Evolutionary conservation across 2,797 vertebrate species (phyloP), one percentile per base, ranked within the genome.

Genomic region (Salmo trutta): DNA sequence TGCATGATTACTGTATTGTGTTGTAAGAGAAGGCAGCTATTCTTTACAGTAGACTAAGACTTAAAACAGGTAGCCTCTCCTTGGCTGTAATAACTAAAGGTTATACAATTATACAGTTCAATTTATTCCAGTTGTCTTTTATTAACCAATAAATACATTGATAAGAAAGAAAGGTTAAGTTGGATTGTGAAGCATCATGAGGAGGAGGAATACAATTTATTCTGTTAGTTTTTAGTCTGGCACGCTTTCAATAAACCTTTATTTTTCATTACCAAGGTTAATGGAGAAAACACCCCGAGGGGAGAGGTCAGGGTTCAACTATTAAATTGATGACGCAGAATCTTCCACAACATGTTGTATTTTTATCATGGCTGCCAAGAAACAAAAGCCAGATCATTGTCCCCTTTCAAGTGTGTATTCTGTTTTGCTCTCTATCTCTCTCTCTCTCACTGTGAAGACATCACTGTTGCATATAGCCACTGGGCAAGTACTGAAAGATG

Each of bases 381-480:
- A 87, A 89, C 80, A 12, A 59, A 71, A 86, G 87, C n/a, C 21
- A 86, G 82, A 90, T 89, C 85, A 81, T 89, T 89, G 89, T 92
- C 89, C 89, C 85, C 86, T 93, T 92, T 91, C 87, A 90, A 91
- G 90, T 92, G 84, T 94, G 91, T 93, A 93, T 89, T 88, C 88
- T 90, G 87, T 93, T 92, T 93, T 92, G 89, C 78, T 85, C 75
- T 73, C 74, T 88, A 91, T 36, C 33, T 36, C 33, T 36, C 33
- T 36, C 33, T 6, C 73, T 56, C 88, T 91, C 87, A 84, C 93
- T 94, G 92, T 92, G 83, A 94, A 98, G 97, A 98, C 95, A 92
- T 94, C 96, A 93, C 93, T 94, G 89, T 94, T 96, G 92, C 95
- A 94, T 96, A 95, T 99, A 96, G 92, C 96, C 95, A 96, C 92